Conservation (phyloP, 2,797 vertebrate genomes). For the Ctenosaura bakeri region DNA sequence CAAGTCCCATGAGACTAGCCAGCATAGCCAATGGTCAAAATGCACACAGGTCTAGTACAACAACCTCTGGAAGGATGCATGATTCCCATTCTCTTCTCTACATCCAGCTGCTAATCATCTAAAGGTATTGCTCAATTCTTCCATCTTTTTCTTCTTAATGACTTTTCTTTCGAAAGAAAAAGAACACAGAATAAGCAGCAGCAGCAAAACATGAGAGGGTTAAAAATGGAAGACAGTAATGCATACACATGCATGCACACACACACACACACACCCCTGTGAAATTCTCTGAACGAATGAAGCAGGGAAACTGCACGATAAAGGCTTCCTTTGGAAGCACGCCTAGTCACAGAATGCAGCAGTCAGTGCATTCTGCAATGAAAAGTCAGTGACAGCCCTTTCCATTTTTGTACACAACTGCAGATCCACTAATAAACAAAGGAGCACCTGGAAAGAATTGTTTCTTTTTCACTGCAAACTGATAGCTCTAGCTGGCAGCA, state of each 20-base stretch:
- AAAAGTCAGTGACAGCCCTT: neutral
- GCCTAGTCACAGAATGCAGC: neutral
- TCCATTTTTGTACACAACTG: neutral
- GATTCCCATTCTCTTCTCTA: neutral
- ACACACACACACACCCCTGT: too few species aligned
- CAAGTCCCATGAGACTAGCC: too few species aligned
- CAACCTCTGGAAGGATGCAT: too few species aligned
- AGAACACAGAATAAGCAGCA: neutral
- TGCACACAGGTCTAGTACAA: too few species aligned
- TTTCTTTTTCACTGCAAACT: neutral
- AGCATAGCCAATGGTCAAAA: too few species aligned
- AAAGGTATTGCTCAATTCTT: neutral
- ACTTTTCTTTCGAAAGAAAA: too few species aligned
- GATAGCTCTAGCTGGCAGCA: neutral
- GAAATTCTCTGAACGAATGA: neutral
- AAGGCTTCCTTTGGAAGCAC: neutral
- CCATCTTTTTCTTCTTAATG: neutral
- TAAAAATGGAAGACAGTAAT: neutral
- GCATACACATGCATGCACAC: too few species aligned
- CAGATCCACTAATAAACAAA: neutral
- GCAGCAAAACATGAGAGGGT: neutral
- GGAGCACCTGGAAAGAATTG: neutral
- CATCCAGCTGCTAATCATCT: neutral
- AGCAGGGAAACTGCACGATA: neutral
- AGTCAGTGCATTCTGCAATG: too few species aligned